phyloP scores from a whole-genome alignment of 2,113 vertebrate genomes.

The Chauna torquata region DNA sequence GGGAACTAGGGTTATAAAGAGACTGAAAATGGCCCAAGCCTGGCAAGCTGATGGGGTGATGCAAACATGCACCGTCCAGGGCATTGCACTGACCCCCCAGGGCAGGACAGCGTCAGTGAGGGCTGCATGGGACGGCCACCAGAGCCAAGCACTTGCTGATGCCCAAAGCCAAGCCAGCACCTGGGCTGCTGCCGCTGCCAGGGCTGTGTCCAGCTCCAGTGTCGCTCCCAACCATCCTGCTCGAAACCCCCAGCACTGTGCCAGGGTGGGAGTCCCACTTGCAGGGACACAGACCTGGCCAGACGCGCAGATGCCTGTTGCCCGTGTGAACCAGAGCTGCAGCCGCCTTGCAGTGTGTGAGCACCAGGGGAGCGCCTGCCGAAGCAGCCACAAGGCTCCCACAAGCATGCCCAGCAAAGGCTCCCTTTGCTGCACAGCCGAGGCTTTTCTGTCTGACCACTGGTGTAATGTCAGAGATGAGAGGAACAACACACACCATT shows the following conservation, averaged over 20 bases:
- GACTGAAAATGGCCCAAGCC: neutral
- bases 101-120: fast-evolving
- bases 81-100: no score
- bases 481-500: neutral
- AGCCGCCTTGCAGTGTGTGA: no score
- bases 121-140: fast-evolving
- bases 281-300: neutral
- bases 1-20: no score
- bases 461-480: neutral
- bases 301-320: neutral
- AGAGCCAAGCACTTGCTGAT: neutral
- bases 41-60: neutral
- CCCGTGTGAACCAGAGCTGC: neutral
- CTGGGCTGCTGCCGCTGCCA: neutral
- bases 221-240: neutral
- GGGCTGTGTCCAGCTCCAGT: neutral
- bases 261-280: no score
- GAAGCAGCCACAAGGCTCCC: neutral
- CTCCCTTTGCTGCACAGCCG: neutral
- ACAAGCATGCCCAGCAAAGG: neutral
- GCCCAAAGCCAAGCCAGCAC: neutral
- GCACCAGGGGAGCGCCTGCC: no score
- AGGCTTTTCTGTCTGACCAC: neutral
- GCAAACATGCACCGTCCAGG: no score
- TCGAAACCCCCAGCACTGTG: neutral